Evolutionary conservation across 2,797 vertebrate species (phyloP), one percentile per base, ranked within the genome.

Genomic region (Sebastes oblongus): DNA sequence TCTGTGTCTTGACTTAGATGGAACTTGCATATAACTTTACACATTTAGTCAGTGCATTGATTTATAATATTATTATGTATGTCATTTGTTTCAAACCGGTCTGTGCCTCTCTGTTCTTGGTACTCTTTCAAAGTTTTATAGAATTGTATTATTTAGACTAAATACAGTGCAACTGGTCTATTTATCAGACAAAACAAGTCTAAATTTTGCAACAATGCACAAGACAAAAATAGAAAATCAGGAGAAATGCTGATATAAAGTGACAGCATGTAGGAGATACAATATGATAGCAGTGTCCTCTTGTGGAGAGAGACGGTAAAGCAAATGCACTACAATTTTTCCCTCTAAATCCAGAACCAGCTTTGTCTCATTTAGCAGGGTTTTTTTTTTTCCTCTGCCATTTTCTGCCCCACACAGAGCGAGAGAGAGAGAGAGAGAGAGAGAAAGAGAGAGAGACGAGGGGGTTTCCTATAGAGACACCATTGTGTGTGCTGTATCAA

Each of bases 401-500:
- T 76, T 86, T 74, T 84, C 27, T 52, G 18, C 20, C 20, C 20
- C 50, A 46, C 20, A 52, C 20, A 52, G 20, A 52, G 14, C 4
- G 20, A 9, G 20, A 20, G 2, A 14, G 46, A 82, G 74, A 70
- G 12, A 11, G 14, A 81, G 74, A 69, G 25, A 27, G 29, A 29
- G 42, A 50, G 46, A 14, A 20, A 82, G 29, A 29, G 42, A 50
- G 46, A 14, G 50, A 82, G 75, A 70, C 83, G 68, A 78, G 82
- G 66, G 75, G 80, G 60, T 84, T 82, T 86, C 81, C 91, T 83
- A 95, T 93, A 96, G 92, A 95, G 92, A 88, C 86, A 72, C 85
- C 89, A 95, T 96, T 96, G 95, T 96, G 86, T 89, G 86, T 29
- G 55, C 83, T 59, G 68, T 89, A 94, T 96, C 94, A 96, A 95